Conservation (phyloP, 2,888 invertebrate genomes). For the Dichetophora obliterata region DNA sequence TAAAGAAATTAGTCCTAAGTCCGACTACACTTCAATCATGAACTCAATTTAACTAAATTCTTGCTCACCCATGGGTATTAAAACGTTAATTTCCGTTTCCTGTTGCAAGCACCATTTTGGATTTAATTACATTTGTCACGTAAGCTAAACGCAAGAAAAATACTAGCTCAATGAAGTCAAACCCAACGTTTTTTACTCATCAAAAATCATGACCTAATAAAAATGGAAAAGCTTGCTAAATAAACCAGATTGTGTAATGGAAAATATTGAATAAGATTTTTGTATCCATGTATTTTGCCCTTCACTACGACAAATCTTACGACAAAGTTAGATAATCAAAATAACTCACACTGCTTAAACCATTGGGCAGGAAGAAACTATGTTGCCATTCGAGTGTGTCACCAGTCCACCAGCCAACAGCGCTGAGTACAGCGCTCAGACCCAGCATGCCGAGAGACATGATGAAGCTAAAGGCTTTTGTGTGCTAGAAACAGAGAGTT, state of each 20-base stretch:
- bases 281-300: too few relatives aligned
- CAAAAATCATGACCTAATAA: background rate
- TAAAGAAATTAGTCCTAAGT: too few relatives aligned
- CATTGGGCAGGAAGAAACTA: slow-evolving; percentile 65
- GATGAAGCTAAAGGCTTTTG: slow-evolving; percentile 67
- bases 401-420: slow-evolving; percentile 64
- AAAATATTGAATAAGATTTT: background rate
- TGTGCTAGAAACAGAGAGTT: slow-evolving; percentile 57
- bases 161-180: background rate
- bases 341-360: slow-evolving; percentile 66
- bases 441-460: slow-evolving; percentile 68
- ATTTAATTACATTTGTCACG: slow-evolving; percentile 16
- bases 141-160: background rate
- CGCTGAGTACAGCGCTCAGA: slow-evolving; percentile 65
- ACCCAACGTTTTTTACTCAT: background rate
- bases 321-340: slow-evolving; percentile 24
- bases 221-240: background rate
- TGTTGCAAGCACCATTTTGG: background rate
- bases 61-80: background rate
- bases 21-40: too few relatives aligned
- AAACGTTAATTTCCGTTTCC: slow-evolving; percentile 12
- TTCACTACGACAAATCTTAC: too few relatives aligned
- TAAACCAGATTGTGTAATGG: background rate
- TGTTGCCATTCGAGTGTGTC: slow-evolving; percentile 65
- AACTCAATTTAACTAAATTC: background rate